phyloP scores from a whole-genome alignment of 1,140 invertebrate genomes.

The Drosophila baimaii region DNA sequence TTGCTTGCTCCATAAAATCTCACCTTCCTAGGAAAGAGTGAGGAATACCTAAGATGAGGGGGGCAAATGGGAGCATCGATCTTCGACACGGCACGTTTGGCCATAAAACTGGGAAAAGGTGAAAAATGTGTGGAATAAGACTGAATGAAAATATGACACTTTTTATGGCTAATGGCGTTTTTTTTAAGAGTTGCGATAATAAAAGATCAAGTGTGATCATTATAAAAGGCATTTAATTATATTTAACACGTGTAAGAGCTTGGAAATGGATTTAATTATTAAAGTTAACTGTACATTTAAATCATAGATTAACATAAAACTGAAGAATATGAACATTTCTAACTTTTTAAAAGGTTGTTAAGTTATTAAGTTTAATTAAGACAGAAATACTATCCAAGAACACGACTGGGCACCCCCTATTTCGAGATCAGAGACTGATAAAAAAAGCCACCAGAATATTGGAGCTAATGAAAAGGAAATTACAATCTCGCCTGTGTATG shows the following conservation, averaged over 20 bases:
- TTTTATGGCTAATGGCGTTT: conserved; percentile 11
- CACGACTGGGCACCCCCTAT: too few species aligned
- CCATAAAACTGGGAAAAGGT: conserved; percentile 9
- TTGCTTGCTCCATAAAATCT: conserved; percentile 5
- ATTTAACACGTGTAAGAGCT: not conserved
- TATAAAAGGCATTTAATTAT: not conserved
- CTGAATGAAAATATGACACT: not conserved
- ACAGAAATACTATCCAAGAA: not conserved
- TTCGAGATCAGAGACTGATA: too few species aligned
- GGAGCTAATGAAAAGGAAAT: too few species aligned
- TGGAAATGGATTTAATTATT: not conserved
- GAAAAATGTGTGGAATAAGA: conserved; percentile 23
- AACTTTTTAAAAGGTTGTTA: not conserved
- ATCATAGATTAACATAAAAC: not conserved
- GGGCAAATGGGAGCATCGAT: conserved; percentile 20
- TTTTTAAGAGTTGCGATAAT: not conserved
- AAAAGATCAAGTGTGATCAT: not conserved
- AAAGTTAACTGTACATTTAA: not conserved
- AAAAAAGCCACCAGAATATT: too few species aligned
- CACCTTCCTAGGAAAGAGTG: not conserved
- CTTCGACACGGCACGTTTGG: conserved; percentile 31
- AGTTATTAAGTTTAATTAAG: not conserved
- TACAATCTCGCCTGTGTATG: too few species aligned
- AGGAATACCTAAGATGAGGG: conserved; percentile 4
- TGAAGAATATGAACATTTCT: not conserved